Base-by-base conservation (phyloP, 1,140 invertebrate genomes). In the Magallana gigas region DNA sequence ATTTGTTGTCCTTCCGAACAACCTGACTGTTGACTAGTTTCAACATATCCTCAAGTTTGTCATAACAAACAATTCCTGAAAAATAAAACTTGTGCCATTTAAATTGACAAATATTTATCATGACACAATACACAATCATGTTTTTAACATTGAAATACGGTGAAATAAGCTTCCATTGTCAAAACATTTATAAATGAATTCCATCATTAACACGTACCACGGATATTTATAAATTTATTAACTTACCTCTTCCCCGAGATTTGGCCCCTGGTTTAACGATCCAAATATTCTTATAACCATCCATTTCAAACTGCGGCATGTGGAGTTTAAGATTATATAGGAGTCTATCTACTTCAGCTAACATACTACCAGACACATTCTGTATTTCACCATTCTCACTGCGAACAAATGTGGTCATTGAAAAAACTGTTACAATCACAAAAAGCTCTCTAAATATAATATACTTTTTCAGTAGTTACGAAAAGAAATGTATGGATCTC, bases 261-360 rank as follows among this genome's bases (percentile, higher is more conserved):
- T 98, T 97, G 84, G 98, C 98, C 14, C 98, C 98, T 0, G 98
- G 98, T 94, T 99, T 99, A 48, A 99, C 96, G 90, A 99, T 99
- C 98, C 98, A 99, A 84, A 98, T 96, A 94, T 99, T 98, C 86
- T 96, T 96, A 64, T 96, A 95, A 0, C 98, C 98, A 93, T 98
- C 98, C 91, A 97, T 92, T 58, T 96, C 92, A 91, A 91, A 93
- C 91, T 94, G 93, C 2, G 93, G 92, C 84, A 91, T 92, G 48
- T 91, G 89, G 29, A 92, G 88, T 85, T 91, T 88, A 92, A 96
- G 18, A 93, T 94, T 48, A 93, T 95, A 90, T 93, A 91, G 85
- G 3, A 92, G 64, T 29, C 88, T 91, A 83, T 93, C 91, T 76
- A 92, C 89, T 85, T 93, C 90, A 14, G 71, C 85, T 18, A 91